These are phyloP conservation scores for Plebejus melissa DNA, from an alignment of 2,888 invertebrate genomes.

Conservation along the genomic window DNA sequence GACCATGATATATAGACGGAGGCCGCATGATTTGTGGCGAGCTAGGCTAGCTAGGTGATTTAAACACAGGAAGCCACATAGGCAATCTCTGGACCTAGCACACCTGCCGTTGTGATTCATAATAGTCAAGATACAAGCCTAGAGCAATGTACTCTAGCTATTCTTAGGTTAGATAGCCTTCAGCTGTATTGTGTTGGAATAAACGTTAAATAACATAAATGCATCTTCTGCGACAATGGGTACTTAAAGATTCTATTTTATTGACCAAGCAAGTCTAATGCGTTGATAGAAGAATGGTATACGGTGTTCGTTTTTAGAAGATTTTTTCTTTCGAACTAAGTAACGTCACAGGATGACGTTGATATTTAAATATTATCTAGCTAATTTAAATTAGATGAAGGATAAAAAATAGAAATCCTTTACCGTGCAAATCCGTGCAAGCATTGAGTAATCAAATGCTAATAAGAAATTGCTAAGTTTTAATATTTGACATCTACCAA, in stretches of 20 bases:
- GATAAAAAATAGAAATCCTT: neutral
- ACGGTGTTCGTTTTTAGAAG: neutral
- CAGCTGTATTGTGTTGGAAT: conserved; percentile 7
- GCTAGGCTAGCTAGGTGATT: conserved; percentile 46
- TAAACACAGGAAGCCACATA: conserved; percentile 72
- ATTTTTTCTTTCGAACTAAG: neutral
- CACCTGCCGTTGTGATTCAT: conserved; percentile 26
- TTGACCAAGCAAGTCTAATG: neutral
- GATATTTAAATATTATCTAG: neutral
- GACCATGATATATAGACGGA: conserved; percentile 18
- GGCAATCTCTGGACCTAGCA: conserved; percentile 31
- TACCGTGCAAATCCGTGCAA: neutral
- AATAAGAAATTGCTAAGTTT: neutral
- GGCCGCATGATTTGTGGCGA: conserved; percentile 63
- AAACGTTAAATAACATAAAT: neutral
- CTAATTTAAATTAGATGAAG: neutral
- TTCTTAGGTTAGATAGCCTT: conserved; percentile 14
- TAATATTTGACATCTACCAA: neutral
- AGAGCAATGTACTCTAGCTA: conserved; percentile 14
- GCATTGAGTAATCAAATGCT: neutral
- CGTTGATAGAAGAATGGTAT: neutral
- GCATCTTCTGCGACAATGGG: neutral
- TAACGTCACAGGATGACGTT: neutral
- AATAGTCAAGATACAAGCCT: conserved; percentile 18
- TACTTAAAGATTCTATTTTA: neutral